phyloP scores from a whole-genome alignment of 2,888 invertebrate species.

The Sabatieria punctata region DNA sequence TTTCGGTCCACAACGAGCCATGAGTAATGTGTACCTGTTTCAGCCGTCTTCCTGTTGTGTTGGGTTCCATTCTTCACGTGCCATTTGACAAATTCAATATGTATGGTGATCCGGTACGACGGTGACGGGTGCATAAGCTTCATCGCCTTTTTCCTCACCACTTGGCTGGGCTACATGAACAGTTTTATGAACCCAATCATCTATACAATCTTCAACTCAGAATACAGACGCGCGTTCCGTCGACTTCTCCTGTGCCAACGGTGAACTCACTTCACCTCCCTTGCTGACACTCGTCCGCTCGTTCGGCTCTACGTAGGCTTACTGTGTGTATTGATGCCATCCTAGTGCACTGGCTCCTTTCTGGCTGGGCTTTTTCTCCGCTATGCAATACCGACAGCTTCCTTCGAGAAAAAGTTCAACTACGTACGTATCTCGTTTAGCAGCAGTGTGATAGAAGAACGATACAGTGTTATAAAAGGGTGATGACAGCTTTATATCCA shows the following conservation, averaged over 20 bases:
- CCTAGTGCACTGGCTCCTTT: too few relatives aligned
- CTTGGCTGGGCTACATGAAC: constrained; percentile 93
- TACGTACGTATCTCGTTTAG: too few relatives aligned
- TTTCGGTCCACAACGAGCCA: too few relatives aligned
- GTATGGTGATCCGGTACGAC: constrained; percentile 61
- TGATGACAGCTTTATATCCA: too few relatives aligned
- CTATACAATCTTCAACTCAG: constrained; percentile 38
- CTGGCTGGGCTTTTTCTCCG: too few relatives aligned
- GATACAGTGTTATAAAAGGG: too few relatives aligned
- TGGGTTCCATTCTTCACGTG: constrained; percentile 99
- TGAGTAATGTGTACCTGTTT: constrained; percentile 3
- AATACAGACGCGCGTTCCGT: constrained; percentile 93
- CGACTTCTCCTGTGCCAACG: constrained; percentile 48
- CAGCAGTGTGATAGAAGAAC: too few relatives aligned
- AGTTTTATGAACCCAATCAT: constrained; percentile 47
- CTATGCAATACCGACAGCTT: too few relatives aligned
- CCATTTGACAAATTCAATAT: constrained; percentile 88
- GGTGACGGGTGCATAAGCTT: constrained; percentile 19
- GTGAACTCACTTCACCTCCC: background rate
- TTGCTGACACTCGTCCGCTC: too few relatives aligned
- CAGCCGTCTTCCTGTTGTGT: constrained; percentile 90
- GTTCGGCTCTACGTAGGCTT: too few relatives aligned
- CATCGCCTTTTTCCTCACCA: constrained; percentile 63
- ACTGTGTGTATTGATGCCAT: too few relatives aligned
- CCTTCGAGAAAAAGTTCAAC: too few relatives aligned